Base-by-base conservation (phyloP, 2,888 invertebrate species). In the Portevinia maculata region DNA sequence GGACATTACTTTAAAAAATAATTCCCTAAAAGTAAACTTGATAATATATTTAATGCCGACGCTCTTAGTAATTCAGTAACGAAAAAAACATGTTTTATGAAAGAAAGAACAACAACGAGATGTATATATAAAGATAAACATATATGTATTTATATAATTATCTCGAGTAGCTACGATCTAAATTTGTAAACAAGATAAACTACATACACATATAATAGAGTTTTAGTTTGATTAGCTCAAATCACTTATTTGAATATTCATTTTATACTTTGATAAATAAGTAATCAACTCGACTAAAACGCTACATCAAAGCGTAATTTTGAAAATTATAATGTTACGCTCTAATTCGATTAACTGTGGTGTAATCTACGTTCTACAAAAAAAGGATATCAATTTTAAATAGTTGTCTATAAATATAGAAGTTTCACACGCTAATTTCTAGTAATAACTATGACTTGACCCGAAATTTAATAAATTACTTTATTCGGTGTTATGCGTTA, bases 1-100 rank as follows among this genome's bases (percentile, higher is more conserved):
- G 79, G 84, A 84, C 74, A 79, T 70, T 71, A 75, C 55, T 13
- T 78, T 65, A 53, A 17, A 52, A 53, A 62, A 73, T 73, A 62
- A 46, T 46, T 37, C 13, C 15, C 37, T 62, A 17, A 5, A 21
- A 41, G 21, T 21, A 24, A 53, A 55, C 37, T 37, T 50, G 37
- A 28, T 37, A 1, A 34, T 24, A 24, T 37, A 64, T 57, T 39
- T 13, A 44, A 30, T 59, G 41, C 15, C 15, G 5, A 39, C 17
- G 24, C 24, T 50, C 15, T 37, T 62, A 24, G 15, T 46, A 32
- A 32, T 21, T 11, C 4, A 46, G 32, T 13, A 48, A 24, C n/a
- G 9, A 19, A 30, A 37, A 39, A 15, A 44, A n/a, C 15, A 9
- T 19, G 41, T 37, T 21, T 15, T n/a, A n/a, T n/a, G n/a, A 32